These are phyloP conservation scores for Fragum sueziense DNA, from an alignment of 2,888 invertebrate genomes.

Conservation along the genomic window DNA sequence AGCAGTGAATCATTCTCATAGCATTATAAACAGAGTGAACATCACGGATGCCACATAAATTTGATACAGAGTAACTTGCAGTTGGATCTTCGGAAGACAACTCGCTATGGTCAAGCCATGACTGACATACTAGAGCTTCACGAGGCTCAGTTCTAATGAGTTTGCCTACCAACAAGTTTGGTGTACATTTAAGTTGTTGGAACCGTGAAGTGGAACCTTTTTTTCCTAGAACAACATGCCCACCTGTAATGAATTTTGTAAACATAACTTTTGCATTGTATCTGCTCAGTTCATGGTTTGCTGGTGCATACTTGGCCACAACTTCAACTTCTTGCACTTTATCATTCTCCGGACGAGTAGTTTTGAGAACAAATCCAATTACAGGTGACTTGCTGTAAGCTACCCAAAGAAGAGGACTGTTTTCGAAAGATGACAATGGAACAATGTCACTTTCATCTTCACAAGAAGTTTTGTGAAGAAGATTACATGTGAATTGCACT, in stretches of 20 bases:
- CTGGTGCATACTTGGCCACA: neutral
- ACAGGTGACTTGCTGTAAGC: neutral
- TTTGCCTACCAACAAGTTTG: neutral
- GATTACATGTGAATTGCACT: neutral
- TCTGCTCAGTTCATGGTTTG: neutral
- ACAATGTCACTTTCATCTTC: neutral
- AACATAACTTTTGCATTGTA: neutral
- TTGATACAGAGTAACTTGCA: neutral
- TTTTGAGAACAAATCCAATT: neutral
- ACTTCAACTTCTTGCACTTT: neutral
- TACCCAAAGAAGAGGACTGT: neutral
- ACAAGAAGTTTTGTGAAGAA: neutral
- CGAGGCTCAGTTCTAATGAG: neutral
- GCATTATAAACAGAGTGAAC: neutral
- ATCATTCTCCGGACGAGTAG: neutral
- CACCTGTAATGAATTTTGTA: neutral
- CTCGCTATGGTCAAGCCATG: neutral
- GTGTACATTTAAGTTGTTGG: neutral
- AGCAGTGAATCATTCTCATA: neutral
- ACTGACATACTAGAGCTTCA: constrained; percentile 3
- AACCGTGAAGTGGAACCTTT: neutral
- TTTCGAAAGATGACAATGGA: neutral
- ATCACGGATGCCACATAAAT: neutral
- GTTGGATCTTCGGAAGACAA: neutral
- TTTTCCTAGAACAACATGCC: neutral